These are phyloP conservation scores for Archaeoteleia sp. DNA, from an alignment of 2,888 invertebrate genomes.

Conservation along the genomic window DNA sequence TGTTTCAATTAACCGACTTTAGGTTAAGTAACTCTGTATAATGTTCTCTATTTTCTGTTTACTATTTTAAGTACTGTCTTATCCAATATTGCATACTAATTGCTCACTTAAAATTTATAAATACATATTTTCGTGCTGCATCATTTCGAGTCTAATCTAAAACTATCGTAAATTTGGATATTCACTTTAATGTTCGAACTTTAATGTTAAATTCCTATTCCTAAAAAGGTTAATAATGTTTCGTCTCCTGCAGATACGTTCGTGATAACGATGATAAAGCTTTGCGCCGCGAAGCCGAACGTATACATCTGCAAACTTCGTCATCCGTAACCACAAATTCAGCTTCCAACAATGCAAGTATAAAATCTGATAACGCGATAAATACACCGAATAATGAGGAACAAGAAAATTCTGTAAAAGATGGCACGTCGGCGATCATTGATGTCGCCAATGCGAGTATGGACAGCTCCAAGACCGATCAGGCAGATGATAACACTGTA, in stretches of 20 bases:
- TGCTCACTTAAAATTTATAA: not conserved
- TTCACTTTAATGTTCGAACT: no score
- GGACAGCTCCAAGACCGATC: constrained; percentile 72
- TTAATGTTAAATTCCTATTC: no score
- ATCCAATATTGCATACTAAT: not conserved
- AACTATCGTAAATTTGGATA: not conserved
- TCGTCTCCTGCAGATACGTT: constrained; percentile 76
- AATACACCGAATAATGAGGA: constrained; percentile 54
- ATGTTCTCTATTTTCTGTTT: no score
- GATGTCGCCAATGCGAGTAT: constrained; percentile 18
- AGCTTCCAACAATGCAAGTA: constrained; percentile 53
- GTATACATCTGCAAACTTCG: constrained; percentile 76
- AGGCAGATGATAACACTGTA: constrained; percentile 40
- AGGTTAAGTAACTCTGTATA: no score
- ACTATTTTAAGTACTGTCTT: no score
- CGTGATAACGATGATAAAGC: constrained; percentile 86
- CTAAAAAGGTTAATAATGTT: no score
- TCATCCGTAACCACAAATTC: constrained; percentile 59
- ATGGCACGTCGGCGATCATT: constrained; percentile 23
- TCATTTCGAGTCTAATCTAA: no score
- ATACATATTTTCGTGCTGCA: not conserved
- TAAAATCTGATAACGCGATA: constrained; percentile 55
- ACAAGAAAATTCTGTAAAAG: constrained; percentile 19
- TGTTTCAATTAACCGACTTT: no score
- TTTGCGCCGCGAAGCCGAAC: constrained; percentile 82